These are phyloP conservation scores for Copsychus sechellarum DNA, from an alignment of 2,113 vertebrate species.

Conservation along the genomic window DNA sequence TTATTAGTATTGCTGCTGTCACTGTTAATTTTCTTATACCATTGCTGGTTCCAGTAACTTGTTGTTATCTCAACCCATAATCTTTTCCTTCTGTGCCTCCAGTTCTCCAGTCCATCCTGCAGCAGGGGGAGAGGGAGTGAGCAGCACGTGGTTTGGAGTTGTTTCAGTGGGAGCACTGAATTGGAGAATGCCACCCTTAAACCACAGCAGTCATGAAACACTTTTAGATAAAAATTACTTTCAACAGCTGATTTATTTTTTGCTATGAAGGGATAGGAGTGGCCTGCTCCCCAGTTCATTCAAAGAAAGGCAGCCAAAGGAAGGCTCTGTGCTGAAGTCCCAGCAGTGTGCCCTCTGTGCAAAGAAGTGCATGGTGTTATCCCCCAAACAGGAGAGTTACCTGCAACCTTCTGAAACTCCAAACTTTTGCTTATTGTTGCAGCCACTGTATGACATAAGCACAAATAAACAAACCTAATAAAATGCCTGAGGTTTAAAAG, in stretches of 20 bases:
- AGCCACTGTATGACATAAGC: background rate
- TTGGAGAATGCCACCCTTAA: background rate
- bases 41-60: too few species aligned
- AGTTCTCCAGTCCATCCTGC: background rate
- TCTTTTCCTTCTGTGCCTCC: background rate
- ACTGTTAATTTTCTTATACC: background rate
- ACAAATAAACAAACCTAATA: background rate
- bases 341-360: background rate
- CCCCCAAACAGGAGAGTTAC: background rate
- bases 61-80: background rate
- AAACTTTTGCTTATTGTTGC: background rate
- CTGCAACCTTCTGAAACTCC: background rate
- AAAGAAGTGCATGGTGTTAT: background rate
- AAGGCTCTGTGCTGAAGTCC: background rate
- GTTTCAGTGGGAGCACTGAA: background rate
- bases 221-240: background rate
- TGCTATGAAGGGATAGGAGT: background rate
- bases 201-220: fast-evolving
- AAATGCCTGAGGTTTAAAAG: background rate
- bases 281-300: background rate
- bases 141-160: fast-evolving
- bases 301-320: background rate
- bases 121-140: background rate
- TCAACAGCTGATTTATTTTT: background rate
- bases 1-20: background rate